Evolutionary conservation across 64 coral and sea anemone genomes (phyloP).

Genomic region (Astreopora myriophthalma): DNA sequence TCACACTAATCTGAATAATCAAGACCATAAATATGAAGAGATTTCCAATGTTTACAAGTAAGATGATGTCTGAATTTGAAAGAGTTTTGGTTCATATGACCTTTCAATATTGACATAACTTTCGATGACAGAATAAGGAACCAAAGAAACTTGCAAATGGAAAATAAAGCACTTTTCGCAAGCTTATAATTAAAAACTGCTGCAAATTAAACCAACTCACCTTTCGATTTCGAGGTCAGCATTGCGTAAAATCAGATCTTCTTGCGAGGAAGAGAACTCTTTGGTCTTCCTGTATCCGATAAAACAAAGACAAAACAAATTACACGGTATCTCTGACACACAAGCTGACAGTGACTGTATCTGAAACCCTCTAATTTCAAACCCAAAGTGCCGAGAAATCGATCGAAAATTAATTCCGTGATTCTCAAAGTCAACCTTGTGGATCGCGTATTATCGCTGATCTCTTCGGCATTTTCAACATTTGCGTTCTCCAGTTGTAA

Average conservation of each 20-base stretch:
- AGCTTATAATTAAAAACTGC: neutral
- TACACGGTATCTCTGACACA: neutral
- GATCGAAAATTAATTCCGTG: no score
- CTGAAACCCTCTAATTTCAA: neutral
- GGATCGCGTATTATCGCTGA: neutral
- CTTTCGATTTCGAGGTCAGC: neutral
- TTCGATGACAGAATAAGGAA: no score
- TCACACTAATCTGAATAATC: no score
- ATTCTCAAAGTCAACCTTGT: neutral
- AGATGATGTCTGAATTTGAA: no score
- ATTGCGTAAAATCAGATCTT: neutral
- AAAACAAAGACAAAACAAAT: neutral
- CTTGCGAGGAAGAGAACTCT: slow-evolving; percentile 34
- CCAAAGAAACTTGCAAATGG: neutral
- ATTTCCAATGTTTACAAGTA: no score
- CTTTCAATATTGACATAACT: no score
- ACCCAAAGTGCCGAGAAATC: neutral
- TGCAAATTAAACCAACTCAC: neutral
- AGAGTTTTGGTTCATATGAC: no score
- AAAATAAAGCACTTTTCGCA: neutral
- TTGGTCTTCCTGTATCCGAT: neutral
- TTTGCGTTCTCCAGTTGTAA: neutral
- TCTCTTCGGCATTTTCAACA: neutral
- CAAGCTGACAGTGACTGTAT: neutral
- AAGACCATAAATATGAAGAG: no score